These are phyloP conservation scores for Siniperca scherzeri DNA, from an alignment of 2,797 vertebrate species.

Conservation along the genomic window DNA sequence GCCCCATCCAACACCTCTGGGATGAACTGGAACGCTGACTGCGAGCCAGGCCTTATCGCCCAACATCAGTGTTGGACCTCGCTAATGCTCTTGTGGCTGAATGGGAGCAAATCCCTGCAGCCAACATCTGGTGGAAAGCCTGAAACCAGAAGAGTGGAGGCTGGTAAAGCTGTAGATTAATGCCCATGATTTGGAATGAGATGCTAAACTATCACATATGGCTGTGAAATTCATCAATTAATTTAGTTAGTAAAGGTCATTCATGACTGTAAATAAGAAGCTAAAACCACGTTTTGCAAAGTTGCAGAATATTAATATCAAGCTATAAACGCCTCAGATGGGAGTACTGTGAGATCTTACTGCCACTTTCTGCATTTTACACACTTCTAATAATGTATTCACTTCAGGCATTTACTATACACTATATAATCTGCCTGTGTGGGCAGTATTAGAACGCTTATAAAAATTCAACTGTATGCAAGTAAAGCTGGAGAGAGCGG, in stretches of 20 bases:
- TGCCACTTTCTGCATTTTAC: constrained; percentile 30
- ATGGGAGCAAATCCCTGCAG: not conserved
- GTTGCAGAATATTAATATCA: constrained; percentile 10
- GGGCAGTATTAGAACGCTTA: constrained; percentile 3
- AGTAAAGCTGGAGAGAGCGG: not conserved
- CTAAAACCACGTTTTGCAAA: not conserved
- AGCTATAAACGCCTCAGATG: constrained; percentile 20
- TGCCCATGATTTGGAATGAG: not conserved
- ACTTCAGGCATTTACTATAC: constrained; percentile 5
- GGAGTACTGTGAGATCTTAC: constrained; percentile 7
- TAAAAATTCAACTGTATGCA: constrained; percentile 7
- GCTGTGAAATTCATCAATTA: not conserved
- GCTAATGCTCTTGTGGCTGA: not conserved
- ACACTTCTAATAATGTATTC: constrained; percentile 32
- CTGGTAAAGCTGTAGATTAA: no score
- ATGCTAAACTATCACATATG: not conserved
- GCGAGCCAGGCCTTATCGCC: not conserved
- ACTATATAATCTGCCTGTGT: not conserved
- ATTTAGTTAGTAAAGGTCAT: not conserved
- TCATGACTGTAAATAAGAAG: not conserved
- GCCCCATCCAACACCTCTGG: not conserved
- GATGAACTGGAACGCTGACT: not conserved
- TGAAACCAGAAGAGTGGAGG: not conserved
- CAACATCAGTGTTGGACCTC: not conserved
- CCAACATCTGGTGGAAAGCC: not conserved